phyloP scores from a whole-genome alignment of 2,797 vertebrate genomes.

The Nothura maculosa region DNA sequence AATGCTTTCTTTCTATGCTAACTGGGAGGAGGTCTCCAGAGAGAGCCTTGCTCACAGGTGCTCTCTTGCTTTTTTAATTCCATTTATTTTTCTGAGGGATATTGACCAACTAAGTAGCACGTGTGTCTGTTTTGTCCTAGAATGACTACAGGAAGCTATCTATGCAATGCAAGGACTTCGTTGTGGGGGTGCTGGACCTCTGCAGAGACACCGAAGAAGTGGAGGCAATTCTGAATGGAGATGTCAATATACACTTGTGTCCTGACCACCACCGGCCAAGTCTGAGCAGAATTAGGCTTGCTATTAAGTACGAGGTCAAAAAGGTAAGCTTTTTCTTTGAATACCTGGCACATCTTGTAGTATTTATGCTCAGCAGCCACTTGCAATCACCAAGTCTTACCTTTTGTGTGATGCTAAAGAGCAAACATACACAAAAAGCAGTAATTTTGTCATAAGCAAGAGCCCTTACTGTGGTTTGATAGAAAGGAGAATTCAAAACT shows the following conservation, averaged over 20 bases:
- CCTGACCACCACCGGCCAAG: constrained; percentile 92
- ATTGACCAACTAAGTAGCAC: neutral
- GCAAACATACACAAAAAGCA: neutral
- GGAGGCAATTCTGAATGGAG: constrained; percentile 95
- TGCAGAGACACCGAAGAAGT: constrained; percentile 97
- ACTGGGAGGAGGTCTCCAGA: neutral
- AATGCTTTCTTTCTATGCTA: neutral
- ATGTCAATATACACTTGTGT: constrained; percentile 89
- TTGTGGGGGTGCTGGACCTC: constrained; percentile 95
- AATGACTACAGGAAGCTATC: constrained; percentile 97
- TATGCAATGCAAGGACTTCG: constrained; percentile 99
- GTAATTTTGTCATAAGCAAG: neutral
- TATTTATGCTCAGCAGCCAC: neutral
- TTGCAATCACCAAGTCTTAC: neutral
- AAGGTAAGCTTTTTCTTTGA: constrained; percentile 84
- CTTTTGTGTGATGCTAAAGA: neutral
- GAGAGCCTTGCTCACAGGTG: neutral
- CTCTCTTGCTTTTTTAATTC: neutral
- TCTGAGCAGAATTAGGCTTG: constrained; percentile 93
- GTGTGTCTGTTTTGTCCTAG: constrained; percentile 75
- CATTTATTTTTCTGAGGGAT: neutral
- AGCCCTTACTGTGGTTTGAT: neutral
- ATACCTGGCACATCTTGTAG: accelerated
- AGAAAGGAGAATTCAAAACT: neutral
- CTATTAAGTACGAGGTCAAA: constrained; percentile 97